Base-by-base conservation (phyloP, 2,113 vertebrate genomes). In the Ranitomeya variabilis region DNA sequence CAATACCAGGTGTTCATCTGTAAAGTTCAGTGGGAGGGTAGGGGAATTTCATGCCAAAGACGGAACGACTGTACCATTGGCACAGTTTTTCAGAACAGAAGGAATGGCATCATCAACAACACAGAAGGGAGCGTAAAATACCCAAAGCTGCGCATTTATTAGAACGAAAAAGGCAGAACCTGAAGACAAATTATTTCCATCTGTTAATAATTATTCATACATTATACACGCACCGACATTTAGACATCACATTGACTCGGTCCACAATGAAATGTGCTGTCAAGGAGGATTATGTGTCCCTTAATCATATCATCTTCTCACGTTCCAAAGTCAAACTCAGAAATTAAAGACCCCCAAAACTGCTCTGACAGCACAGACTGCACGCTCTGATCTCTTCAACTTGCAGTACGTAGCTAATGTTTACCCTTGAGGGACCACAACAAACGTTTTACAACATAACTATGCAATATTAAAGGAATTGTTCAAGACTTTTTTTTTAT, bases 1-100 rank as follows among this genome's bases (percentile, higher is more conserved):
- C 59, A 78, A 79, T 89, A 64, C 87, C 87, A 89, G 87, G 87
- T 89, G 87, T 79, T 89, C 73, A 37, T 59, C 73, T 78, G 60
- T 77, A 45, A 89, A 55, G 73, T 84, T 84, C 60, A 85, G 74
- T 59, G 62, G 73, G 52, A 85, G 87, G 59, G 81, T 85, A 81
- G 23, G 71, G 82, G 26, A 85, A 57, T 66, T 69, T 57, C 23
- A 69, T 85, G n/a, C 54, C 62, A 64, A 83, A 51, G 45, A 85
- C 9, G 69, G 59, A 84, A 67, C 37, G 45, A 6, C 73, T 57
- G 37, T 77, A 67, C 69, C 73, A 31, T 31, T 66, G 87, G 87
- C 67, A 83, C 23, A 4, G 15, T 54, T 77, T 84, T 84, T n/a
- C 80, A 89, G 80, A 74, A 69, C 26, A 85, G 83, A 73, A 76